Evolutionary conservation across 2,797 vertebrate species (phyloP).

Genomic region (Zenarchopterus dispar): DNA sequence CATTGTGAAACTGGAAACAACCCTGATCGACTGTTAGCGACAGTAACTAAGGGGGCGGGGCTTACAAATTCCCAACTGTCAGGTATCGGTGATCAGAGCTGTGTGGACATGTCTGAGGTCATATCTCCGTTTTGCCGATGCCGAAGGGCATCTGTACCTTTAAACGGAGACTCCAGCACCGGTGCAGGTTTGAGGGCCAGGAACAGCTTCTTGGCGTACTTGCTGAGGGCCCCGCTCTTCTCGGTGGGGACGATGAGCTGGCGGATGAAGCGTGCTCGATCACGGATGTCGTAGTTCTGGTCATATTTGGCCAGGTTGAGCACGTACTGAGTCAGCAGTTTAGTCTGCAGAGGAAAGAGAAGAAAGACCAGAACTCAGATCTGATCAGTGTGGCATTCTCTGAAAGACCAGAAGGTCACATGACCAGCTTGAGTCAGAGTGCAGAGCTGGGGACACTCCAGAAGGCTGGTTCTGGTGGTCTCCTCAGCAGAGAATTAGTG

Average conservation of each 20-base stretch:
- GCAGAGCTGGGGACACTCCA: too few relatives aligned
- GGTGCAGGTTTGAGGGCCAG: slow-evolving; percentile 96
- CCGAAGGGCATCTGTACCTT: slow-evolving; percentile 82
- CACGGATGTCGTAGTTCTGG: slow-evolving; percentile 98
- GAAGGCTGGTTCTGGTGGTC: too few relatives aligned
- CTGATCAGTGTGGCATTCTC: too few relatives aligned
- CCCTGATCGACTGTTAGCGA: too few relatives aligned
- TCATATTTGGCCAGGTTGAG: slow-evolving; percentile 98
- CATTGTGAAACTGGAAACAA: too few relatives aligned
- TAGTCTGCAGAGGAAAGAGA: slow-evolving; percentile 83
- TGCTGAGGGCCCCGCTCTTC: slow-evolving; percentile 94
- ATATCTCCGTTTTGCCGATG: too few relatives aligned
- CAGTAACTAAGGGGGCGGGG: too few relatives aligned
- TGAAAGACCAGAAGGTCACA: background rate
- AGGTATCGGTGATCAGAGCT: too few relatives aligned
- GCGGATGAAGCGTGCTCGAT: slow-evolving; percentile 95
- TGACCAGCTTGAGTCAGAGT: too few relatives aligned
- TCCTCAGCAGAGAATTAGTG: too few relatives aligned
- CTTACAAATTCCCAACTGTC: too few relatives aligned
- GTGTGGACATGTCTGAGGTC: too few relatives aligned
- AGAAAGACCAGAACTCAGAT: background rate
- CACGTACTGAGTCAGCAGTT: slow-evolving; percentile 96
- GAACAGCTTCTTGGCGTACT: slow-evolving; percentile 98
- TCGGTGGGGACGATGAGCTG: slow-evolving; percentile 97
- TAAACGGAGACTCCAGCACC: slow-evolving; percentile 96